Base-by-base conservation (phyloP, 2,113 vertebrate species). In the Pan paniscus region DNA sequence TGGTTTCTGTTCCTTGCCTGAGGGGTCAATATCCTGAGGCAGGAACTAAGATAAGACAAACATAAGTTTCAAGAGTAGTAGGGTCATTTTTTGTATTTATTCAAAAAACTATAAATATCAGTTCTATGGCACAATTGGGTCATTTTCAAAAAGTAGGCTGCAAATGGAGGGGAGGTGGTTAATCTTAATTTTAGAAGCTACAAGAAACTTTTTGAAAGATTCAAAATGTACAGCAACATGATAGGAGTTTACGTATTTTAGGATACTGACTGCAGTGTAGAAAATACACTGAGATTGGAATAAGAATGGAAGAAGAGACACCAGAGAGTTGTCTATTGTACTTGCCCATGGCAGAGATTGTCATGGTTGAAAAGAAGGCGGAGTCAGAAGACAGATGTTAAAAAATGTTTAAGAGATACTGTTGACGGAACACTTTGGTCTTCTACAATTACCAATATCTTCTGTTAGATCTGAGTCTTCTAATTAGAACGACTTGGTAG, bases 111-210 rank as follows among this genome's bases (percentile, higher is more conserved):
- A 6, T 64, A 64, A 30, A 14, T 64, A 30, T 14, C 27, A 64
- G 61, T 64, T 64, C 61, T 64, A 64, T 20, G 35, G 12, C 30
- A 38, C 35, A n/a, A 64, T 30, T 64, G 61, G 61, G 61, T 27
- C 61, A 30, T 13, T 64, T 64, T 30, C 61, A 64, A 30, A 64
- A 35, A 70, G 6, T 22, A 87, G 30, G 6, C 9, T 12, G 8
- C 17, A 20, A 6, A 68, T 16, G 13, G 16, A 13, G 1, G 5
- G 11, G 0, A 0, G 2, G 2, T 20, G 22, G n/a, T 61, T 14
- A 1, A 57, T 46, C 17, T 55, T 38, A 10, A 27, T 73, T 59
- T 93, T 11, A 70, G 46, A 94, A 70, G 6, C 22, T 61, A 22
- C 2, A 55, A 12, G 40, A 85, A 85, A 61, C 17, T 25, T 12